Base-by-base conservation (phyloP, 2,888 invertebrate genomes). In the Hyposoter didymator region DNA sequence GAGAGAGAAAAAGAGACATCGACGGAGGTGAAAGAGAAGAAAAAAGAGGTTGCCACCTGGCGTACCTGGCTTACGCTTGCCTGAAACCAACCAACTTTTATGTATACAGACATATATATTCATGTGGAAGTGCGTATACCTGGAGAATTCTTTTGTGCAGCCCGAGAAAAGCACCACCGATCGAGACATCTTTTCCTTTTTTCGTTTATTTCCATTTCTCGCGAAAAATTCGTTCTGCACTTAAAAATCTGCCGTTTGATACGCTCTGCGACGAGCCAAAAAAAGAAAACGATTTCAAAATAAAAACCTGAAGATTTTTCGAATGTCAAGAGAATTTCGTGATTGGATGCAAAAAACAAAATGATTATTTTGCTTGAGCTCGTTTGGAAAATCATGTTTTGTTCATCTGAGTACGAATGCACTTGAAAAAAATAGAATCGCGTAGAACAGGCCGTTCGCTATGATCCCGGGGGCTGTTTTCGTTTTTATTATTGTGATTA, bases 11-110 rank as follows among this genome's bases (percentile, higher is more conserved):
- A 84, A 72, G 70, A 85, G 82, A 88, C 84, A 86, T 85, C 83
- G 82, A 78, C 19, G 49, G 59, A 74, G 85, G 82, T 87, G 86
- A 86, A 84, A 88, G 87, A 88, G 89, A 90, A 87, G 75, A 80
- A 84, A 84, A 87, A 88, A 92, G 92, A 90, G 91, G 92, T 91
- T 92, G 90, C 92, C 93, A 93, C 93, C 93, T 93, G 93, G 93
- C 93, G 90, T 93, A 92, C 91, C 92, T 92, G 92, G 91, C 90
- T 90, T 90, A 91, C 89, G 90, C 90, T 90, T 91, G 91, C 91
- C 91, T 91, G 92, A 91, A 90, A 89, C 89, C 89, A 85, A 86
- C 89, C 87, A 88, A 87, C 88, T 89, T 90, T 85, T 74, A 90
- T 87, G 59, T 45, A 69, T 22, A 35, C 87, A 88, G 89, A 88